Evolutionary conservation across 2,113 vertebrate genomes (phyloP).

Genomic region (Thomomys bottae): DNA sequence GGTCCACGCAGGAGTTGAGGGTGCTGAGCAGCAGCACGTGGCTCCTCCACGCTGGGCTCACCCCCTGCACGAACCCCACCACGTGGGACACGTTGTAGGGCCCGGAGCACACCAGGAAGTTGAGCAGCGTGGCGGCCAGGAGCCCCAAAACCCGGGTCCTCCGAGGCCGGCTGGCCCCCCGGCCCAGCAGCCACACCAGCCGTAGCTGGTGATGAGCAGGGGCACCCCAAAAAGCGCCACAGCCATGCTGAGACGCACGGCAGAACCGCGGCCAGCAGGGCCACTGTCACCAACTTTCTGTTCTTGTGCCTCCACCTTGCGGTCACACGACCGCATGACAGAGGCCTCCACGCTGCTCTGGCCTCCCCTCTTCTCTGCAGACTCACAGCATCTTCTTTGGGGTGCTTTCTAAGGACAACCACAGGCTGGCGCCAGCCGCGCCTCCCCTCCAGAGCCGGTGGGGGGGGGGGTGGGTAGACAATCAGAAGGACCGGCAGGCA

Average conservation of each 20-base stretch:
- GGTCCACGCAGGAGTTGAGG: constrained; percentile 88
- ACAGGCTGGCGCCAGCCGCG: too few species aligned
- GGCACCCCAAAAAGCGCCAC: constrained; percentile 90
- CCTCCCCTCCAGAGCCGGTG: too few species aligned
- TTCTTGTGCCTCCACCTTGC: constrained; percentile 62
- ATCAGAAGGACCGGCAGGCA: too few species aligned
- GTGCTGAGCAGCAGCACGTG: constrained; percentile 83
- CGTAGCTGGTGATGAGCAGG: constrained; percentile 81
- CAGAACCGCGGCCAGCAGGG: constrained; percentile 86
- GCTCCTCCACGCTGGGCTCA: constrained; percentile 84
- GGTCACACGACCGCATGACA: background rate
- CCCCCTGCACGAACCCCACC: constrained; percentile 80
- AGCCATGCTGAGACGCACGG: constrained; percentile 88
- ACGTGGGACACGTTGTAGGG: constrained; percentile 88
- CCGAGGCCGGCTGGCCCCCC: constrained; percentile 78
- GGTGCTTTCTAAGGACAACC: too few species aligned
- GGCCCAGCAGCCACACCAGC: constrained; percentile 78
- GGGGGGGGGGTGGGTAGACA: accelerated
- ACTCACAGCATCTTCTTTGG: background rate
- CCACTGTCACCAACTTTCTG: background rate
- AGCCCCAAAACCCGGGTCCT: constrained; percentile 84
- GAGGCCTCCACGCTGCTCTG: background rate
- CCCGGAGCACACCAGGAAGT: constrained; percentile 89
- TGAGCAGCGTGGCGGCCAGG: constrained; percentile 86
- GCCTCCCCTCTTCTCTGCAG: background rate